Evolutionary conservation across 2,888 invertebrate species (phyloP), one percentile per base, ranked within the genome.

Genomic region (Nemotelus nigrinus): DNA sequence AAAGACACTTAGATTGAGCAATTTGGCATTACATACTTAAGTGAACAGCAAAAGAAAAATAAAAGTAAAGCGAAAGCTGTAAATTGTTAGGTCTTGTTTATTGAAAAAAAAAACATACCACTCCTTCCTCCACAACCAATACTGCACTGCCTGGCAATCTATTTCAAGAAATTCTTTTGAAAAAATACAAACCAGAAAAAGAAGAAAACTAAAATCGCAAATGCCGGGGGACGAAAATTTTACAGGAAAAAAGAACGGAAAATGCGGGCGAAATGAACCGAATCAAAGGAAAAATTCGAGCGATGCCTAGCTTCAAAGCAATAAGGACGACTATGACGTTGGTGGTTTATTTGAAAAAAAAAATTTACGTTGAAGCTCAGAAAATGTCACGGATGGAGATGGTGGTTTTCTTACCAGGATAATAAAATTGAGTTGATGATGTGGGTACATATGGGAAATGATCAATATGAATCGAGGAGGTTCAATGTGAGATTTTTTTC

Each of bases 11-110:
- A 4, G 10, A 25, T 57, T 64, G 53, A 43, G 41, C 10, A 43
- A 25, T 55, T 8, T 6, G 6, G 58, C 48, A 57, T 57, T 47
- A 44, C 58, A 72, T 57, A 57, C 71, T 58, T 47, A 72, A 72
- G 58, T 72, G 71, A 72, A 50, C 71, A 72, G 71, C 43, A 72
- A 72, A 53, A 70, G 70, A 45, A 57, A 55, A 45, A 44, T 45
- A 44, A 44, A 43, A 7, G n/a, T 41, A 44, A 45, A 6, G n/a
- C 48, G 47, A 63, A 44, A 45, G 10, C 10, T 39, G 47, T 43
- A 8, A 25, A 45, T 64, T 6, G 64, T 48, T 43, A 57, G 57
- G 25, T 57, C 25, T 47, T 43, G n/a, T 44, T 67, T 67, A 10
- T 45, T 10, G n/a, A 48, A 50, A 10, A 67, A 67, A 67, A 50